Evolutionary conservation across 92 coral and sea anemone species (phyloP).

Genomic region (Umimayanthus chanpuru): DNA sequence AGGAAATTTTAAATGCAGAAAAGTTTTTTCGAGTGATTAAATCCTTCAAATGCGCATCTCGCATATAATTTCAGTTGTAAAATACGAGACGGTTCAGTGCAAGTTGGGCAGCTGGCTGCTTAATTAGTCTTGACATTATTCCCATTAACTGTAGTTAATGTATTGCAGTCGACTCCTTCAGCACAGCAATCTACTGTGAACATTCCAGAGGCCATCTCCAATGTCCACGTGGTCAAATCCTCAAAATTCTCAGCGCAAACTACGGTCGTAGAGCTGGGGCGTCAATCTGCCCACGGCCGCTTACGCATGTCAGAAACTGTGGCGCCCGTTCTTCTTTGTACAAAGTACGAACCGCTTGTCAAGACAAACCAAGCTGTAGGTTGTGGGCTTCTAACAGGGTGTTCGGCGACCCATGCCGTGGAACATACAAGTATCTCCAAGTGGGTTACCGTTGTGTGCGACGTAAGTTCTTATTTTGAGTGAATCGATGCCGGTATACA

Average conservation of each 20-base stretch:
- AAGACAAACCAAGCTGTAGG: neutral
- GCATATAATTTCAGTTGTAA: too few relatives aligned
- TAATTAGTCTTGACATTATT: too few relatives aligned
- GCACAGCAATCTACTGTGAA: neutral
- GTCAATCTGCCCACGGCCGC: neutral
- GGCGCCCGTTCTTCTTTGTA: neutral
- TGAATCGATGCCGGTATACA: too few relatives aligned
- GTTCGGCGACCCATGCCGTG: neutral
- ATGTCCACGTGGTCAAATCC: neutral
- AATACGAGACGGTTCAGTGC: too few relatives aligned
- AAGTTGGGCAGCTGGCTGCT: too few relatives aligned
- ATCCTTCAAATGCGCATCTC: too few relatives aligned
- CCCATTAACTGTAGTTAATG: too few relatives aligned
- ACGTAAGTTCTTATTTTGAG: neutral
- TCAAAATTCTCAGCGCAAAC: conserved; percentile 16
- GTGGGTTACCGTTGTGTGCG: neutral
- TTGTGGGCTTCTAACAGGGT: conserved; percentile 15
- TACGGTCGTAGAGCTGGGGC: neutral
- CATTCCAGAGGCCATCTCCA: neutral
- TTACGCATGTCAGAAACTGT: neutral
- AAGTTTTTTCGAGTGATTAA: too few relatives aligned
- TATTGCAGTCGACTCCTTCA: neutral
- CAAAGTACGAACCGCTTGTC: conserved; percentile 15
- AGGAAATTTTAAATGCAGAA: too few relatives aligned
- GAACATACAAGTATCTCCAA: conserved; percentile 35